Base-by-base conservation (phyloP, 2,888 invertebrate genomes). In the Cremastobaeus sp. region DNA sequence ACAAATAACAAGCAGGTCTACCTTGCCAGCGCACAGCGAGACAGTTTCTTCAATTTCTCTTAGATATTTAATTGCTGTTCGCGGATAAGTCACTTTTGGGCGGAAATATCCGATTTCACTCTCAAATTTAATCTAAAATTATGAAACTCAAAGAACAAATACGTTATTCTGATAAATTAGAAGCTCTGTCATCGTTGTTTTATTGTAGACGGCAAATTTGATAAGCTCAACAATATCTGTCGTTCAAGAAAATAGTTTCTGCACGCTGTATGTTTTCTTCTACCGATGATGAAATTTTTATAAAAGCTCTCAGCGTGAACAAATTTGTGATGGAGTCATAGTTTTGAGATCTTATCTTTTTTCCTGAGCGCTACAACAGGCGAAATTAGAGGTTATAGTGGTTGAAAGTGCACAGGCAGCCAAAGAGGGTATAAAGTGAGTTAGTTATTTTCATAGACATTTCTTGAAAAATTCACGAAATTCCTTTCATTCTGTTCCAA, bases 391-490 rank as follows among this genome's bases (percentile, higher is more conserved):
- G 75, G 65, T 68, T 64, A 64, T 73, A 55, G 66, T 47, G 62
- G 66, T 71, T 71, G 71, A 68, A 72, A 69, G 69, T 43, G 65
- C 65, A 54, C 34, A 47, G 11, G 41, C 34, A 39, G 45, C 41
- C 30, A 35, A 35, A 43, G 47, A 62, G 32, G 64, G 55, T 59
- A 65, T 68, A 55, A 74, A 74, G 50, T 60, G 70, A 73, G 69
- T 69, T 68, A 62, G 72, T 73, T 72, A 70, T 75, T 75, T 73
- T 50, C 50, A 43, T 41, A 45, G 68, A 82, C 80, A 77, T 83
- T 80, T 78, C 75, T 62, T 78, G 79, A 82, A 82, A 83, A 82
- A 82, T 82, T 76, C 72, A 77, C 77, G 77, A 77, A 74, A 81
- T 81, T 80, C 77, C 77, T 80, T 77, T 77, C 69, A 71, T 72